These are phyloP conservation scores for Brevimyrus niger DNA, from an alignment of 2,113 vertebrate genomes.

Conservation along the genomic window DNA sequence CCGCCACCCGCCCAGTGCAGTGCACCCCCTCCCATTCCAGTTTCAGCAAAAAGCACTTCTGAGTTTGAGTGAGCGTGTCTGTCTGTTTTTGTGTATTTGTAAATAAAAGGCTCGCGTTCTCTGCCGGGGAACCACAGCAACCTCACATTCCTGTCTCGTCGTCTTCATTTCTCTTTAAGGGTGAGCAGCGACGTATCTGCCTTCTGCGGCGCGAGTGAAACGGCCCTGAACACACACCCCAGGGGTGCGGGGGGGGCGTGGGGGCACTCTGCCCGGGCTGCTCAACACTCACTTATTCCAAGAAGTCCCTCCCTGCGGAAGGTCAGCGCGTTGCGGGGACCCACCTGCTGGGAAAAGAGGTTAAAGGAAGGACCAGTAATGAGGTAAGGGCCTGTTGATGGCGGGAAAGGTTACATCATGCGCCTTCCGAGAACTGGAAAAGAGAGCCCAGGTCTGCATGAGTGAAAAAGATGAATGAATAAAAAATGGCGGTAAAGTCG, in stretches of 20 bases:
- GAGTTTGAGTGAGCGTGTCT: background rate
- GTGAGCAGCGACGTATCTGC: background rate
- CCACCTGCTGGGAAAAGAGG: background rate
- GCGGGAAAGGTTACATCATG: background rate
- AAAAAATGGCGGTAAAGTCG: background rate
- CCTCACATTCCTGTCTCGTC: background rate
- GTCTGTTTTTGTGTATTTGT: background rate
- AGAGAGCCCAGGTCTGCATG: background rate
- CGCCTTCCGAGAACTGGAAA: background rate
- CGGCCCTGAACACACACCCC: background rate
- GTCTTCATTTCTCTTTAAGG: background rate
- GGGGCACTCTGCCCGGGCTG: background rate
- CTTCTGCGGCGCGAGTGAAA: background rate
- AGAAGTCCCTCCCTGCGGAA: background rate
- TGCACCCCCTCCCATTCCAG: background rate
- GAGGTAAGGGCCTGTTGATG: background rate
- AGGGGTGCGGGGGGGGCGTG: background rate
- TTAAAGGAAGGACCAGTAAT: background rate
- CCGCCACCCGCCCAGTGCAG: background rate
- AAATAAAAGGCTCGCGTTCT: background rate
- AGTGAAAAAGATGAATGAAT: background rate
- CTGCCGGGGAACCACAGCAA: background rate
- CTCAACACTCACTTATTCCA: background rate
- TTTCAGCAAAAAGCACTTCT: background rate
- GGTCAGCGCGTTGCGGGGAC: background rate